Evolutionary conservation across 2,113 vertebrate genomes (phyloP), one percentile per base, ranked within the genome.

Genomic region (Australoheros scitulus): DNA sequence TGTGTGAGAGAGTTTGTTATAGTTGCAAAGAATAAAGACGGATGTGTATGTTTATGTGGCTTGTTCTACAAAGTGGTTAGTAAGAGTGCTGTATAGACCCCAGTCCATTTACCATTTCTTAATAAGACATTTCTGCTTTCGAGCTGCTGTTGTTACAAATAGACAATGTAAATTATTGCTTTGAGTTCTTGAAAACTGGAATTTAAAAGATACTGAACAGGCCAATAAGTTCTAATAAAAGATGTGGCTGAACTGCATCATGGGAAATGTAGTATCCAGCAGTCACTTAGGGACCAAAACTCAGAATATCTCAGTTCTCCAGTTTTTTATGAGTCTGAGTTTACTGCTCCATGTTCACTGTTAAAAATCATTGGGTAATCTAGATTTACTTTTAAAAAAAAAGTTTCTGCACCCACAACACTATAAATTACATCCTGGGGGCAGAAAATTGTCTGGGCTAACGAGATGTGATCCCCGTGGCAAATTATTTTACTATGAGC

Each of bases 401-500:
- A 76, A 61, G 34, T n/a, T 59, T 76, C 41, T 59, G 9, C 18
- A 32, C 43, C 11, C 52, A 59, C 36, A 18, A 50, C 15, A n/a
- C 3, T 52, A 43, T 81, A 87, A 90, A 91, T 90, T 2, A 77
- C 47, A 15, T 76, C 41, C 34, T 76, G 8, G 79, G 58, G 60
- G 17, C 50, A 61, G 41, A 89, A 72, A 70, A 77, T 43, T 6
- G 58, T 57, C 81, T 38, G 34, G 11, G 77, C 60, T 61, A 50
- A 65, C 61, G 36, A 74, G 63, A 89, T 76, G n/a, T 72, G 80
- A 83, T 86, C 47, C 75, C 38, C 61, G 63, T 72, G 56, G 77
- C 32, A 81, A 91, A 90, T 79, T 2, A 89, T 85, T 91, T 89
- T 70, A 89, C 63, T 81, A 86, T 63, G 61, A 77, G 82, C 75